Evolutionary conservation across 2,113 vertebrate species (phyloP).

Genomic region (Nipponia nippon): DNA sequence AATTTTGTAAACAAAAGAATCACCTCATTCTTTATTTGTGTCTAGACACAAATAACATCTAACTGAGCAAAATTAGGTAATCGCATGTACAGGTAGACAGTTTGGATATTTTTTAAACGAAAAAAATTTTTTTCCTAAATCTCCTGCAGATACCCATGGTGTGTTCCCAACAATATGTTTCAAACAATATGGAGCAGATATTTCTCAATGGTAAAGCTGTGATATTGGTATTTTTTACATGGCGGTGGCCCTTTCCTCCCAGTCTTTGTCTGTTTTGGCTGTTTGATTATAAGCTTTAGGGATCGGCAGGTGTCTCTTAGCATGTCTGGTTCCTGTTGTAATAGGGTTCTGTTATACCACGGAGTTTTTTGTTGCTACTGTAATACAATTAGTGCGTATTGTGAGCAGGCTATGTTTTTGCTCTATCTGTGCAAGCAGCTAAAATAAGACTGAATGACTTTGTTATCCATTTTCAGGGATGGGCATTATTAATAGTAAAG

Average conservation of each 20-base stretch:
- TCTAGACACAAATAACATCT: background rate
- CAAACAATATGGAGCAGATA: background rate
- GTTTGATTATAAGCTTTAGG: background rate
- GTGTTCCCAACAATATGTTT: background rate
- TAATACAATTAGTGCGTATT: background rate
- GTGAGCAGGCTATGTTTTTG: background rate
- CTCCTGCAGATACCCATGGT: background rate
- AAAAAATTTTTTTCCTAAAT: rapidly evolving
- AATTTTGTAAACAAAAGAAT: background rate
- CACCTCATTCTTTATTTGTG: background rate
- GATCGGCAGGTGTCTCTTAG: background rate
- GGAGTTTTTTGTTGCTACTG: background rate
- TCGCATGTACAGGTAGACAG: background rate
- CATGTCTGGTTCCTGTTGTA: background rate
- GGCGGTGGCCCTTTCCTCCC: background rate
- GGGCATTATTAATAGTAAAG: background rate
- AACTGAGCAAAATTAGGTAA: background rate
- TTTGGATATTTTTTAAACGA: background rate
- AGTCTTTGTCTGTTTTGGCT: background rate
- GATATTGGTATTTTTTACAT: background rate
- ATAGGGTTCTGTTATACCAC: background rate
- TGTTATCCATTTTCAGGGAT: background rate
- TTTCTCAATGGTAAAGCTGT: background rate
- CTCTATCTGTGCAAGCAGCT: background rate
- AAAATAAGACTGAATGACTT: background rate